Evolutionary conservation across 2,113 vertebrate species (phyloP).

Genomic region (Halichoeres trimaculatus): DNA sequence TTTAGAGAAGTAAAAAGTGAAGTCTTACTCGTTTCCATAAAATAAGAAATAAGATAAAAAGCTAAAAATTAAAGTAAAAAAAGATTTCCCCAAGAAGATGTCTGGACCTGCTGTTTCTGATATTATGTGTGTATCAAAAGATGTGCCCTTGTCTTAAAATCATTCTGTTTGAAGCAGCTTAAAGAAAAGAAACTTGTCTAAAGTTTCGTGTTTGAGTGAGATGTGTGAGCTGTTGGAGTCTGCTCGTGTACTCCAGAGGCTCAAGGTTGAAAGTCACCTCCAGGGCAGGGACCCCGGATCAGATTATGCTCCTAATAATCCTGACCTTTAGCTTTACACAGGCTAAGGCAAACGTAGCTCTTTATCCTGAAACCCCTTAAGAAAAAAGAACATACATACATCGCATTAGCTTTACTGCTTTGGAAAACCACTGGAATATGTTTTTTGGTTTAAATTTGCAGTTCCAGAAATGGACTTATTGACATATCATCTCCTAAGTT

Average conservation of each 20-base stretch:
- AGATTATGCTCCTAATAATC: conserved; percentile 43
- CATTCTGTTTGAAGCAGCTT: not conserved
- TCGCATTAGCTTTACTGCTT: not conserved
- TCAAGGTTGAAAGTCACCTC: conserved; percentile 23
- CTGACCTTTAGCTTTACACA: conserved; percentile 8
- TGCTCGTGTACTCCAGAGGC: conserved; percentile 22
- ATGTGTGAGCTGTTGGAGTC: not conserved
- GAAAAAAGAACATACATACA: not conserved
- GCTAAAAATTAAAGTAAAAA: too few species aligned
- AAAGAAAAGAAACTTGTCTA: too few species aligned
- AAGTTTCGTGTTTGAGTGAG: too few species aligned
- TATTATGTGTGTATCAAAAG: not conserved
- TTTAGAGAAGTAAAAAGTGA: too few species aligned
- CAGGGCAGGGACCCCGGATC: conserved; percentile 36
- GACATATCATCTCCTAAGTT: not conserved
- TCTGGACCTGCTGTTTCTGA: too few species aligned
- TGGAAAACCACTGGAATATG: too few species aligned
- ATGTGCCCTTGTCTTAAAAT: too few species aligned
- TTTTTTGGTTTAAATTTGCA: too few species aligned
- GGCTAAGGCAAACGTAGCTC: not conserved
- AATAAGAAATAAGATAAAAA: not conserved
- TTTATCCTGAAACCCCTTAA: not conserved
- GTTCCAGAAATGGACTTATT: not conserved
- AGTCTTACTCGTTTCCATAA: too few species aligned
- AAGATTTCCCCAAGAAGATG: too few species aligned